Conservation (phyloP, 2,113 vertebrate species). For the Cephalopterus ornatus region DNA sequence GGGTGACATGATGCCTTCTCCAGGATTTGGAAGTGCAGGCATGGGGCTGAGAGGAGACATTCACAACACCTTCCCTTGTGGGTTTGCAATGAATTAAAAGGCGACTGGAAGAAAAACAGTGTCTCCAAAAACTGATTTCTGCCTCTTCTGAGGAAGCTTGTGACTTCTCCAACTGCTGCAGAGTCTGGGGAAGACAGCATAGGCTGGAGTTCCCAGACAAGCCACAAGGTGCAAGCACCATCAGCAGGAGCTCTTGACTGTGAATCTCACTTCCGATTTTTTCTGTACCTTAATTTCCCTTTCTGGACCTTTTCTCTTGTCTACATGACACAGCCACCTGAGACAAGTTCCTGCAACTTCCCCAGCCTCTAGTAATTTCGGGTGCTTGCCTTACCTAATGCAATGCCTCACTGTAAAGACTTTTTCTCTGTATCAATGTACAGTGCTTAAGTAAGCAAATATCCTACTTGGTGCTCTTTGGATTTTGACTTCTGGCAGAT, state of each 20-base stretch:
- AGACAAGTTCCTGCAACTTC: not conserved
- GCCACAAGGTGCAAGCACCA: not conserved
- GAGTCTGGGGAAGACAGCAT: not conserved
- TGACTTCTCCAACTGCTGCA: not conserved
- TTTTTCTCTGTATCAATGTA: not conserved
- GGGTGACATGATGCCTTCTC: accelerated
- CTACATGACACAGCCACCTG: not conserved
- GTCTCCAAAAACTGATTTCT: not conserved
- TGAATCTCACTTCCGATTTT: not conserved
- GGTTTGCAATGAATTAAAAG: not conserved
- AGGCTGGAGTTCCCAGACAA: not conserved
- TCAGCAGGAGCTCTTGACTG: not conserved
- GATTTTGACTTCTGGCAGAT: not conserved
- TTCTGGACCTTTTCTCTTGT: not conserved
- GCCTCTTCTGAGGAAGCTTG: not conserved
- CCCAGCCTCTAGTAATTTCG: not conserved
- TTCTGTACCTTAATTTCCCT: not conserved
- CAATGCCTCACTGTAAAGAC: not conserved
- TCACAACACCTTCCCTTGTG: not conserved
- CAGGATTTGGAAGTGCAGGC: not conserved
- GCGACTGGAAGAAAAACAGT: not conserved
- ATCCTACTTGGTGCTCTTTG: not conserved
- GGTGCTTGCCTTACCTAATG: not conserved
- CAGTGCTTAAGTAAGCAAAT: not conserved
- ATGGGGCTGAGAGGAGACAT: not conserved